Percentiles rank a stretch among this genome's conserved stretches.
Conservation (phyloP, 2,888 invertebrate species). For the Emmelina monodactyla region DNA sequence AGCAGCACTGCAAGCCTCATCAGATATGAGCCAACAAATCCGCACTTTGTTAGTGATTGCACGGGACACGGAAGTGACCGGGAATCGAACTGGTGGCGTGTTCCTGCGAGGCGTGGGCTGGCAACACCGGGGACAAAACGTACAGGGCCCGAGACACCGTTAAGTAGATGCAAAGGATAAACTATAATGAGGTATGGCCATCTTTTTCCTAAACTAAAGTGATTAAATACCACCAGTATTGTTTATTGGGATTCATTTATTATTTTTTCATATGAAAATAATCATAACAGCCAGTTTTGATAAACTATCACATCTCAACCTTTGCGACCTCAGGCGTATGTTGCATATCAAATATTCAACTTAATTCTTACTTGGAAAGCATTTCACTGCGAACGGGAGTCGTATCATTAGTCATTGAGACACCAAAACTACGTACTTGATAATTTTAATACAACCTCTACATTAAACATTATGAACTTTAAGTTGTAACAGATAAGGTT, state of each 20-base stretch:
- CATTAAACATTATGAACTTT: conserved; percentile 2
- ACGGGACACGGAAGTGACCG: conserved; percentile 31
- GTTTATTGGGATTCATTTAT: neutral
- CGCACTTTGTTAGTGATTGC: conserved; percentile 6
- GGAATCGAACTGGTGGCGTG: conserved; percentile 28
- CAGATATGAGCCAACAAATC: neutral
- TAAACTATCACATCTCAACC: conserved; percentile 8
- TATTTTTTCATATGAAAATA: neutral
- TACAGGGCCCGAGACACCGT: conserved; percentile 19
- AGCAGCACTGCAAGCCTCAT: neutral
- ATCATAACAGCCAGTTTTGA: neutral
- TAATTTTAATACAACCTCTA: conserved; percentile 42
- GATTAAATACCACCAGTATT: neutral
- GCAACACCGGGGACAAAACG: conserved; percentile 21
- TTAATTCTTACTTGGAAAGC: conserved; percentile 9
- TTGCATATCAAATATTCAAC: conserved; percentile 44
- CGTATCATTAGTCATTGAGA: conserved; percentile 58
- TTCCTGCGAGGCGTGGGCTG: conserved; percentile 41
- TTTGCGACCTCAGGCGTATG: conserved; percentile 33
- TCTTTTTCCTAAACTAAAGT: too few relatives aligned
- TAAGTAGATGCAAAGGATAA: neutral
- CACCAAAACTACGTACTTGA: conserved; percentile 37
- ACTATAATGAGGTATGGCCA: neutral
- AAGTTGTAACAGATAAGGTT: neutral
- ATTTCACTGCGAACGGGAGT: conserved; percentile 20